phyloP scores from a whole-genome alignment of 1,140 invertebrate genomes.

The Tetragnatha versicolor region DNA sequence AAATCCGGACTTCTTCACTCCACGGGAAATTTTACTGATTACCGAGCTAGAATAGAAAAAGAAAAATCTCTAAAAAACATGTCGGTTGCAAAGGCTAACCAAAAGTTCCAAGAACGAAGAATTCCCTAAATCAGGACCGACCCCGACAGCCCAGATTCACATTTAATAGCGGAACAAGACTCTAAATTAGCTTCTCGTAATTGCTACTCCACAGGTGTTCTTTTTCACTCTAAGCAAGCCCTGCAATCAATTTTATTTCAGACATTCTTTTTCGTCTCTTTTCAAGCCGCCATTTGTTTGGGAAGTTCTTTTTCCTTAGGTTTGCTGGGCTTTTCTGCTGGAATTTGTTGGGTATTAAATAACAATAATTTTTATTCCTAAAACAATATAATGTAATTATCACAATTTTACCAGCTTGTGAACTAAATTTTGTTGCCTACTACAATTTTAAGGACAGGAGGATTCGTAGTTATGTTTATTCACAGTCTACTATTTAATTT shows the following conservation, averaged over 20 bases:
- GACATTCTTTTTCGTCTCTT: background rate
- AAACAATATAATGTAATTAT: too few relatives aligned
- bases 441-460: too few relatives aligned
- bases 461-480: too few relatives aligned
- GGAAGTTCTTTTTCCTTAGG: background rate
- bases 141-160: conserved; percentile 5
- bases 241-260: conserved; percentile 39
- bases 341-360: too few relatives aligned
- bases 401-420: too few relatives aligned
- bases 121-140: conserved; percentile 8
- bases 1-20: too few relatives aligned
- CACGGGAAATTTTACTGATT: too few relatives aligned
- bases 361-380: too few relatives aligned
- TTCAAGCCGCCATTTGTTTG: background rate
- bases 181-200: conserved; percentile 33
- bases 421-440: too few relatives aligned
- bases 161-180: conserved; percentile 35
- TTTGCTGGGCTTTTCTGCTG: too few relatives aligned
- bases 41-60: background rate
- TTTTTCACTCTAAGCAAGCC: background rate
- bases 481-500: too few relatives aligned
- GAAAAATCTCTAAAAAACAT: background rate
- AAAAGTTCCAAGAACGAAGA: background rate
- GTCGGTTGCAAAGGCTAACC: conserved; percentile 19
- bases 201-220: conserved; percentile 33